A percentile compares a stretch with the other conserved stretches of the same genome.
Conservation (phyloP, 2,888 invertebrate species). For the Anoplius nigerrimus region DNA sequence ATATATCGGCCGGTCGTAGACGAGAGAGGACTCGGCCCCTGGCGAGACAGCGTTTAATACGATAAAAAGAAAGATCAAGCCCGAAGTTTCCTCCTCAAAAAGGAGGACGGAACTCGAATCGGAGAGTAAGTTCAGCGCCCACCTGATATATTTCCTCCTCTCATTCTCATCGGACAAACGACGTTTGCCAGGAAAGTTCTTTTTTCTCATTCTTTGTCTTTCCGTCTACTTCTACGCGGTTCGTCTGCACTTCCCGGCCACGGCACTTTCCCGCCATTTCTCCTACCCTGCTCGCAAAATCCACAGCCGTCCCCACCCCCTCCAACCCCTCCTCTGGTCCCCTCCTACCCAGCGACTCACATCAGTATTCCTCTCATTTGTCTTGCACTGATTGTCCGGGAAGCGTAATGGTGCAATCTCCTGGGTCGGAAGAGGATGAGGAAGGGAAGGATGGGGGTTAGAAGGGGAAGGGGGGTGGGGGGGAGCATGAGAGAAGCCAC, state of each 20-base stretch:
- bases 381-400: constrained; percentile 69
- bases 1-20: too few relatives aligned
- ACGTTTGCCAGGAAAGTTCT: constrained; percentile 31
- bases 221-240: constrained; percentile 15
- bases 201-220: constrained; percentile 20
- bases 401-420: constrained; percentile 68
- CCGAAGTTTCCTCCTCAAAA: too few relatives aligned
- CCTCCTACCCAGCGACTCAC: constrained; percentile 34
- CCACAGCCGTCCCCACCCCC: neutral
- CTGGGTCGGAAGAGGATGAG: constrained; percentile 29
- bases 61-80: too few relatives aligned
- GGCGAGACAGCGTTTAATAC: too few relatives aligned
- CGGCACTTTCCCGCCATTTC: constrained; percentile 6
- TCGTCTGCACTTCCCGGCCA: constrained; percentile 5
- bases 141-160: constrained; percentile 57
- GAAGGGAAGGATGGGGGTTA: neutral
- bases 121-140: constrained; percentile 58
- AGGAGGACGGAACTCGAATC: constrained; percentile 46
- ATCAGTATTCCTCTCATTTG: constrained; percentile 71
- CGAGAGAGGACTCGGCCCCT: too few relatives aligned
- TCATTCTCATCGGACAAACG: constrained; percentile 40
- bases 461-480: neutral
- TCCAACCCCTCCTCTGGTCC: constrained; percentile 5
- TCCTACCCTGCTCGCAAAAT: constrained; percentile 7
- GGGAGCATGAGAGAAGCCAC: constrained; percentile 23